Evolutionary conservation across 2,113 vertebrate genomes (phyloP).

Genomic region (Daphoenositta chrysoptera): DNA sequence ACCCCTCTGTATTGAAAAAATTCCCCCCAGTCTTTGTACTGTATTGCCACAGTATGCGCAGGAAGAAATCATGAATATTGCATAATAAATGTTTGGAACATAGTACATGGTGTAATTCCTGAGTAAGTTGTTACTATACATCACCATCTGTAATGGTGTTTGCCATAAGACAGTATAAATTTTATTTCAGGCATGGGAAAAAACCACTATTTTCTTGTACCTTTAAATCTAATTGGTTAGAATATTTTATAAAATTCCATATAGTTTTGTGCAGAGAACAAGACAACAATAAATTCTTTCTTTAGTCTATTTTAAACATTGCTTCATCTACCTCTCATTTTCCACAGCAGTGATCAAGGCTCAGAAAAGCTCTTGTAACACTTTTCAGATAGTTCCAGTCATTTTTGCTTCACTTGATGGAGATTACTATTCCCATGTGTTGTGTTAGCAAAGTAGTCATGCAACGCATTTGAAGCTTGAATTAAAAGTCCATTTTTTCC

Average conservation of each 20-base stretch:
- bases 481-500: conserved; percentile 39
- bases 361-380: not conserved
- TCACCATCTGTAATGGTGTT: not conserved
- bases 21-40: not conserved
- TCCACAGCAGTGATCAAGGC: not conserved
- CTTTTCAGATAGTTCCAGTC: conserved; percentile 6
- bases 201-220: not conserved
- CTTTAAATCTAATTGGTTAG: not conserved
- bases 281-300: not conserved
- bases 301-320: not conserved
- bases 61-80: not conserved
- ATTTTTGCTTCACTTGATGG: conserved; percentile 35
- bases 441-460: conserved; percentile 45
- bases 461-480: conserved; percentile 11
- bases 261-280: not conserved
- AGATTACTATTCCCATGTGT: conserved; percentile 35
- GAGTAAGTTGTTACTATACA: not conserved
- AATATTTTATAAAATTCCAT: not conserved
- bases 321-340: not conserved
- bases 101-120: not conserved
- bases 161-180: not conserved
- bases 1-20: not conserved
- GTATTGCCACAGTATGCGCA: not conserved
- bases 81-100: not conserved
- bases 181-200: not conserved